Conservation (phyloP, 2,797 vertebrate genomes). For the Bradypodion ventrale region DNA sequence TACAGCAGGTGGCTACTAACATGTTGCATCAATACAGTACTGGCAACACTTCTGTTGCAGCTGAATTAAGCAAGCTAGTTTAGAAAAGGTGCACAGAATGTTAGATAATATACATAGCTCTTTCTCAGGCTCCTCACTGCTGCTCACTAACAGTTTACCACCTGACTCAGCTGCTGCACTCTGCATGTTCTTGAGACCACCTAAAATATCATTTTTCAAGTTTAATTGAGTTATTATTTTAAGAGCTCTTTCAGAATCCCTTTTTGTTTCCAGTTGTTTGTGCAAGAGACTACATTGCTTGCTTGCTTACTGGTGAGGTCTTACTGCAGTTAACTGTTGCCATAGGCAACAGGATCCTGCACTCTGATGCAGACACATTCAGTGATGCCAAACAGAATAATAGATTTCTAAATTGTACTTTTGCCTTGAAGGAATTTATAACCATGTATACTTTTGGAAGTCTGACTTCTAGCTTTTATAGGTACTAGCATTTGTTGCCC, state of each 20-base stretch:
- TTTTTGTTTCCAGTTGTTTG: constrained; percentile 26
- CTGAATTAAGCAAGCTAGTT: no score
- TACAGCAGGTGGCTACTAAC: no score
- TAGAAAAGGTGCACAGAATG: no score
- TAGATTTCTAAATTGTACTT: constrained; percentile 11
- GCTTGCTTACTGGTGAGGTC: constrained; percentile 12
- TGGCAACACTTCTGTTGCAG: no score
- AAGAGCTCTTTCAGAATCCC: constrained; percentile 26
- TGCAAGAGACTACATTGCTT: neutral
- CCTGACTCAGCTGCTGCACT: no score
- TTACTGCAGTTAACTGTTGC: constrained; percentile 40
- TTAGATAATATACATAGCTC: no score
- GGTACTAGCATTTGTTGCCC: no score
- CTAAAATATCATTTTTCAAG: constrained; percentile 32
- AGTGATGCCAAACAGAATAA: neutral
- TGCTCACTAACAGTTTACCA: no score
- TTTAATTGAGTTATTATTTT: constrained; percentile 39
- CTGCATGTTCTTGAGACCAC: neutral
- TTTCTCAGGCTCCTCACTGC: no score
- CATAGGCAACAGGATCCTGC: constrained; percentile 23
- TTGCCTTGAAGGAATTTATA: neutral
- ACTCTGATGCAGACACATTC: constrained; percentile 8
- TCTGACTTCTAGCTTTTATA: neutral
- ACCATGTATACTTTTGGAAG: constrained; percentile 1
- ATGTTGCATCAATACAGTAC: no score